These are phyloP conservation scores for Sciurus niger DNA, from an alignment of 2,113 vertebrate genomes.

Conservation along the genomic window DNA sequence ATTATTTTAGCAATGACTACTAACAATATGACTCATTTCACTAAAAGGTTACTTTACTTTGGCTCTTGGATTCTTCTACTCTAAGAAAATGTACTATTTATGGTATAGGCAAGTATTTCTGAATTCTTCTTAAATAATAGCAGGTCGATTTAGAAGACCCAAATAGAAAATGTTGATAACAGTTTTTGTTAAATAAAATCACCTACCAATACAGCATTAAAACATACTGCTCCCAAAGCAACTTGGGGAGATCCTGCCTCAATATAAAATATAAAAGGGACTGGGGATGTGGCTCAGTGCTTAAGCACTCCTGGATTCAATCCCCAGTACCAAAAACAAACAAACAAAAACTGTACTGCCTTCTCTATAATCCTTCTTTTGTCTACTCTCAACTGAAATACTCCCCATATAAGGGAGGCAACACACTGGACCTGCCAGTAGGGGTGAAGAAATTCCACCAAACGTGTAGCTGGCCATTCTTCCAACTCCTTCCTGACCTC, in stretches of 20 bases:
- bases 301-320: no score
- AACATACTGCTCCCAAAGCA: no score
- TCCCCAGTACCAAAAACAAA: no score
- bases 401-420: background rate
- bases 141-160: background rate
- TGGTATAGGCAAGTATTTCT: background rate
- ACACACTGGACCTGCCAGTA: background rate
- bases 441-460: background rate
- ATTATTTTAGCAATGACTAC: slow-evolving; percentile 83
- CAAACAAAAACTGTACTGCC: no score
- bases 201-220: background rate
- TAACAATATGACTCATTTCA: slow-evolving; percentile 86
- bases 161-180: background rate
- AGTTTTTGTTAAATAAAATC: background rate
- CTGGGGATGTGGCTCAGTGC: no score
- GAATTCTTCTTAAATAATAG: background rate
- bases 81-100: slow-evolving; percentile 76
- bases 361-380: background rate
- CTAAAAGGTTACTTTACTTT: slow-evolving; percentile 83
- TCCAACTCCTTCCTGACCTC: background rate
- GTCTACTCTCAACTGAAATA: no score
- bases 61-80: slow-evolving; percentile 73
- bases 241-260: no score
- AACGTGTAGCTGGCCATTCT: background rate
- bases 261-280: no score